Evolutionary conservation across 1,140 invertebrate genomes (phyloP).

Genomic region (Acromyrmex echinatior): DNA sequence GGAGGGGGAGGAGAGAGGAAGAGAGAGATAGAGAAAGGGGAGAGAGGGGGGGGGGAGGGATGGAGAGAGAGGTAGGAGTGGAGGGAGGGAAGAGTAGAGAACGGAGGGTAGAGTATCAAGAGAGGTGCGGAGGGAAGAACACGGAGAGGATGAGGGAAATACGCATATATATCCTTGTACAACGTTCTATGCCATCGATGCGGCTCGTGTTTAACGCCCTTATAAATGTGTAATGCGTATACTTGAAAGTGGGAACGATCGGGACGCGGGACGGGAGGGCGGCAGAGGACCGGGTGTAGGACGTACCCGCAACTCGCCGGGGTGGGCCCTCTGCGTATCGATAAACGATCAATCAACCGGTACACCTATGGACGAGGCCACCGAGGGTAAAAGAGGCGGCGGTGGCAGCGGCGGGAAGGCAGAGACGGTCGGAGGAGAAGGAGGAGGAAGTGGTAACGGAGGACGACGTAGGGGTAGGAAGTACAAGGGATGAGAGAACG

Average conservation of each 20-base stretch:
- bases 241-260: constrained; percentile 61
- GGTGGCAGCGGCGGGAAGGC: constrained; percentile 58
- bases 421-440: constrained; percentile 71
- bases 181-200: constrained; percentile 74
- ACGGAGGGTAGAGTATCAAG: constrained; percentile 41
- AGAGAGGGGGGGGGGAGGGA: neutral
- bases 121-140: constrained; percentile 50
- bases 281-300: constrained; percentile 53
- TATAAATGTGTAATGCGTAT: constrained; percentile 82
- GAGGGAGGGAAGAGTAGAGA: constrained; percentile 33
- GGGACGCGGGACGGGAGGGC: neutral
- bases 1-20: constrained; percentile 18
- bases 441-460: constrained; percentile 69
- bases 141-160: constrained; percentile 61
- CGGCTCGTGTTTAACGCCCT: constrained; percentile 80
- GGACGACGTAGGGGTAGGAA: constrained; percentile 49
- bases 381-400: constrained; percentile 69
- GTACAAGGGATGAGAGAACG: constrained; percentile 57
- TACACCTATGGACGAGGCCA: constrained; percentile 79
- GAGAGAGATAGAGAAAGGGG: neutral
- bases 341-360: constrained; percentile 85
- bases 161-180: constrained; percentile 66
- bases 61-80: constrained; percentile 8
- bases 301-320: constrained; percentile 73
- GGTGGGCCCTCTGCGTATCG: constrained; percentile 79